Base-by-base conservation (phyloP, 1,140 invertebrate species). In the Eueides isabella region DNA sequence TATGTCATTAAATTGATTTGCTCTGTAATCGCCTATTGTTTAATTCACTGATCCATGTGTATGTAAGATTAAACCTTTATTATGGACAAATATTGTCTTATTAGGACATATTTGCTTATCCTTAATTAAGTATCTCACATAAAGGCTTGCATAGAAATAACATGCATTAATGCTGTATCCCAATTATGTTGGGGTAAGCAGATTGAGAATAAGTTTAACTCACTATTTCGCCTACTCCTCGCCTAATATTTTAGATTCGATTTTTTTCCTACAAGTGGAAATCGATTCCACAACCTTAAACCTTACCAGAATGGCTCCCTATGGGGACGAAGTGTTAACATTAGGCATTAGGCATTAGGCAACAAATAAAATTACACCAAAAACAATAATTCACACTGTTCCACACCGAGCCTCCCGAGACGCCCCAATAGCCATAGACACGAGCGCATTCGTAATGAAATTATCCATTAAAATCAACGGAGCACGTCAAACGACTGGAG, bases 401-500 rank as follows among this genome's bases (percentile, higher is more conserved):
- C 16, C 41, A 48, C 41, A 48, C 41, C n/a, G 12, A 38, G 14
- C 35, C 35, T 38, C 48, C n/a, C 2, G 23, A 12, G 48, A 55
- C 48, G 69, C 44, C 11, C 48, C 55, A 63, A 26, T 63, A 63
- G 29, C n/a, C 41, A 63, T 35, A 68, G 48, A 7, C 48, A 26
- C 48, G n/a, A 7, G 23, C 48, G 35, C 72, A 63, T 62, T 74
- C 26, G 75, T 80, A 85, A 81, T 84, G 81, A 83, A 85, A 83
- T 81, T 75, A 77, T 66, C 80, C 82, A 82, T 86, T 88, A 86
- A 87, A 86, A 76, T 72, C 83, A 87, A 78, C 84, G 74, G 79
- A 84, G 76, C 86, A 84, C 73, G 71, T 80, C 86, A 77, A 86
- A 88, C 77, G 83, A 76, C 61, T 80, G 14, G 75, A 87, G 80